Evolutionary conservation across 2,797 vertebrate genomes (phyloP), one percentile per base, ranked within the genome.

Genomic region (Chaetophractus vellerosus): DNA sequence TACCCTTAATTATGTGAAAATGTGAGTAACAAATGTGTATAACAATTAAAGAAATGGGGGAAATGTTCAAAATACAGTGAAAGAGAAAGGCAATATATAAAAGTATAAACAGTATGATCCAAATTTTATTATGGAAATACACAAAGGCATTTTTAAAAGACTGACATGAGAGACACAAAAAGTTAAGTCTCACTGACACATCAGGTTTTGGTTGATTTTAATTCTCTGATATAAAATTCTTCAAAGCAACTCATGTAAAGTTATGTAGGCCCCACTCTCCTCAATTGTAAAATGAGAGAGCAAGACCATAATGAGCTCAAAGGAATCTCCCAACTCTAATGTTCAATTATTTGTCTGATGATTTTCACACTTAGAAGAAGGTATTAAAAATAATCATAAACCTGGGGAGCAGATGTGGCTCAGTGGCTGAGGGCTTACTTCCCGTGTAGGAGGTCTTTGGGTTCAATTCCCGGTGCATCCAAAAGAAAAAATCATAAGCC

Each of bases 311-410:
- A 89, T 63, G 57, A 93, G 11, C 75, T 90, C 84, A 59, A 91
- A 76, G 36, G 57, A 33, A 74, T 72, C n/a, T 41, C 48, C 23
- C 28, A 66, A 28, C 52, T 74, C 63, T 80, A 82, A 71, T 18
- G 61, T 57, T 61, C 41, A 76, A 26, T 64, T 76, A 75, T 90
- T 90, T 90, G 36, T 85, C 48, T 88, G 71, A 82, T 89, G n/a
- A 31, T 75, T 85, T 89, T 84, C 86, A 91, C 52, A 64, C 33
- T 95, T 94, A 68, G 10, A 76, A 48, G 41, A 61, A 59, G 72
- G 33, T 45, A 63, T 90, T 78, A 69, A 91, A 81, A 82, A 48
- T 66, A 69, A 33, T 84, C 41, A 57, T 14, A 89, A 45, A 45
- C 10, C 45, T 45, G 45, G 10, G 45, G 45, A 45, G 45, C 45